These are phyloP conservation scores for Caradrina clavipalpis DNA, from an alignment of 2,888 invertebrate genomes.

Conservation along the genomic window DNA sequence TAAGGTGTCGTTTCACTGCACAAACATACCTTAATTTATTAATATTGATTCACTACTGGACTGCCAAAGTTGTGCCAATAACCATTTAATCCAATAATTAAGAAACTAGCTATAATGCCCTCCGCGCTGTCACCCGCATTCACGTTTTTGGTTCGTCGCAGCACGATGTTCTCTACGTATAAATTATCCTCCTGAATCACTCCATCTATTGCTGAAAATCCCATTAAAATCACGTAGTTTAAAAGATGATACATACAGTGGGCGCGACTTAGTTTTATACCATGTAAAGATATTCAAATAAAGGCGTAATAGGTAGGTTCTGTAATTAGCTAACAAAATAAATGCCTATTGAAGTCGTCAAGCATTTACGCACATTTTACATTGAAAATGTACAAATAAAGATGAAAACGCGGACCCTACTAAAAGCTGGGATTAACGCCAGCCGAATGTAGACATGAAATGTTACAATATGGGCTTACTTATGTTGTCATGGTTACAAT, in stretches of 20 bases:
- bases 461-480: constrained; percentile 33
- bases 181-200: too few relatives aligned
- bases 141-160: too few relatives aligned
- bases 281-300: neutral
- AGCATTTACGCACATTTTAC: neutral
- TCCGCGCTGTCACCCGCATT: too few relatives aligned
- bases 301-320: neutral
- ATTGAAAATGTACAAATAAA: constrained; percentile 7
- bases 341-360: neutral
- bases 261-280: too few relatives aligned
- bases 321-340: neutral
- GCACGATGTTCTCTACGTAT: too few relatives aligned
- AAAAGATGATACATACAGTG: too few relatives aligned
- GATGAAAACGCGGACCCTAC: constrained; percentile 18
- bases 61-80: too few relatives aligned
- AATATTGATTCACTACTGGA: too few relatives aligned
- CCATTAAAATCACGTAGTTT: too few relatives aligned
- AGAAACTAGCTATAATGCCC: too few relatives aligned
- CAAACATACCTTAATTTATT: neutral
- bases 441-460: constrained; percentile 23
- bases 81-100: too few relatives aligned
- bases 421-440: constrained; percentile 40
- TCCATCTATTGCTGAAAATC: too few relatives aligned
- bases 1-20: constrained; percentile 31
- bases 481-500: constrained; percentile 23